phyloP scores from a whole-genome alignment of 2,888 invertebrate genomes.

The Conus canariensis region DNA sequence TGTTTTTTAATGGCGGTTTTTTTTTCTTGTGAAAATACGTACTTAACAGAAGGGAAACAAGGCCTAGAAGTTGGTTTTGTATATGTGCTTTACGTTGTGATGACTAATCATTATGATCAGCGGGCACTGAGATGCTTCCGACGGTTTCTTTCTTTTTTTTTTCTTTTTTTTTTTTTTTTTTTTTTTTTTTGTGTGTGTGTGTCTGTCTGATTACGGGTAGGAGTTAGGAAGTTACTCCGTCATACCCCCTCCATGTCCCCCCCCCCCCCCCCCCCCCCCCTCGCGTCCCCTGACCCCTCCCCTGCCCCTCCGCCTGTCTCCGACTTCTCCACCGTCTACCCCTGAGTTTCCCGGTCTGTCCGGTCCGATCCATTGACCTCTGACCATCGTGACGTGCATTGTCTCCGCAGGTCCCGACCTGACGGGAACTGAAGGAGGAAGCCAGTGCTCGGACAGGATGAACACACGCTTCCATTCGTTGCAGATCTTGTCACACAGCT shows the following conservation, averaged over 20 bases:
- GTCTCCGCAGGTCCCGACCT: too few relatives aligned
- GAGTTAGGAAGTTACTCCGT: neutral
- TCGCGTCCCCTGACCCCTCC: neutral
- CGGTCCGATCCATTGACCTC: neutral
- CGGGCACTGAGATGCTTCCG: neutral
- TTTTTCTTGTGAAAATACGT: neutral
- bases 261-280: neutral
- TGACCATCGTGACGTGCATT: too few relatives aligned
- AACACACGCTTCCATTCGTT: too few relatives aligned
- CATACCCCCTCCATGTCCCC: too few relatives aligned
- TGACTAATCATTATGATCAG: neutral
- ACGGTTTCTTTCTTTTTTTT: neutral
- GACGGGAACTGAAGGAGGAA: too few relatives aligned
- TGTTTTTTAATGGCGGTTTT: too few relatives aligned
- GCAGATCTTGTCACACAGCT: too few relatives aligned
- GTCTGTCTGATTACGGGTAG: constrained; percentile 1
- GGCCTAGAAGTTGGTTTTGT: neutral
- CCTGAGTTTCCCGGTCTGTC: too few relatives aligned
- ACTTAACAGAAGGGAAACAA: constrained; percentile 5
- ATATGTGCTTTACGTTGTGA: constrained; percentile 2
- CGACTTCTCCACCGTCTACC: neutral
- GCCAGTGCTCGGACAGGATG: too few relatives aligned
- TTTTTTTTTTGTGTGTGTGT: neutral
- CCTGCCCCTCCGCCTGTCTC: neutral
- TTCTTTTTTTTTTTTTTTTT: neutral